These are phyloP conservation scores for Otolemur crassicaudatus DNA, from an alignment of 2,797 vertebrate genomes.

Conservation along the genomic window DNA sequence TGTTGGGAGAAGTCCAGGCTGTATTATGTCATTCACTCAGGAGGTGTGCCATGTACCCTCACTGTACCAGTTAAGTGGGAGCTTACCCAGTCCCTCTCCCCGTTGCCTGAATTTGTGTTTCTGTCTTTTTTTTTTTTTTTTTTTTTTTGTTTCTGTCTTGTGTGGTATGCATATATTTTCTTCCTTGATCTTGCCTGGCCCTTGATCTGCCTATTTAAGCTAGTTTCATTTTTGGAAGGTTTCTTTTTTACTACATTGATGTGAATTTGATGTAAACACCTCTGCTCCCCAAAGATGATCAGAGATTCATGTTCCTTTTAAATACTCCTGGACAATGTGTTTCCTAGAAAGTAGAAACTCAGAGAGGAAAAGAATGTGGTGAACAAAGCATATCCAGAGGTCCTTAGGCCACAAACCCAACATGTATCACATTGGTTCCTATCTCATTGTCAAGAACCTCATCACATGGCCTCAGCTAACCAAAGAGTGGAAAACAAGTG, in stretches of 20 bases:
- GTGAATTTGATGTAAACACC: not conserved
- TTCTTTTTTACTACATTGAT: not conserved
- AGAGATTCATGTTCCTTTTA: not conserved
- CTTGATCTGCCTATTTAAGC: not conserved
- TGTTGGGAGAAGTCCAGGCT: too few species aligned
- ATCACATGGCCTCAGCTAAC: not conserved
- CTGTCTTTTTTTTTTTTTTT: too few species aligned
- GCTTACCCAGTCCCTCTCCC: too few species aligned
- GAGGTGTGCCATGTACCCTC: too few species aligned
- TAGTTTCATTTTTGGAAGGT: not conserved
- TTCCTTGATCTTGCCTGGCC: not conserved
- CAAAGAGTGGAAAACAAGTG: fast-evolving
- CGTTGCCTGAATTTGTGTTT: too few species aligned
- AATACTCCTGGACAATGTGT: not conserved
- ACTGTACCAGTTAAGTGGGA: too few species aligned
- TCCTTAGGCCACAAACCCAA: not conserved
- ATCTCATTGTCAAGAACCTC: not conserved
- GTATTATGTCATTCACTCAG: too few species aligned
- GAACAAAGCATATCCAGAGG: not conserved
- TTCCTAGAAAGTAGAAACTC: not conserved
- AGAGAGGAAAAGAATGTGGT: not conserved
- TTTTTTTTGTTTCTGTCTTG: too few species aligned
- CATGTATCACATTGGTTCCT: not conserved
- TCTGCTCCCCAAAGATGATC: not conserved
- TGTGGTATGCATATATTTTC: not conserved